Percentiles rank a stretch among this genome's conserved stretches.
Evolutionary conservation across 2,113 vertebrate species (phyloP).

Genomic region (Pogona vitticeps): DNA sequence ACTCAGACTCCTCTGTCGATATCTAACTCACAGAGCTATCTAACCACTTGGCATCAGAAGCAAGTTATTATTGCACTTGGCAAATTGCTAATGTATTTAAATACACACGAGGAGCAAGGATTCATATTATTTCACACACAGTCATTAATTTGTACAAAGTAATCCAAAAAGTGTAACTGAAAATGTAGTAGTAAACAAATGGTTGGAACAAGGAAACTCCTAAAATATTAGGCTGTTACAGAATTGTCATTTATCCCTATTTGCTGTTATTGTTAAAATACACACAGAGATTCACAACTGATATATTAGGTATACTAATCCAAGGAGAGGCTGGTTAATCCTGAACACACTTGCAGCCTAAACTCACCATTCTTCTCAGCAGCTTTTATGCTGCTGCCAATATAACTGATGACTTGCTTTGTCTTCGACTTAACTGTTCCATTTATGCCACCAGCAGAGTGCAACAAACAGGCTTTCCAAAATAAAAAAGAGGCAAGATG

Average conservation of each 20-base stretch:
- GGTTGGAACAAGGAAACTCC: conserved; percentile 47
- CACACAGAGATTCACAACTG: conserved; percentile 36
- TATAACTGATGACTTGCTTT: conserved; percentile 83
- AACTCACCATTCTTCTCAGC: conserved; percentile 93
- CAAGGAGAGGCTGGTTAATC: conserved; percentile 62
- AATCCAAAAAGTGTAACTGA: conserved; percentile 39
- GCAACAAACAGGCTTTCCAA: conserved; percentile 88
- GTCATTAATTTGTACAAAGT: conserved; percentile 66
- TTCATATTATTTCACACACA: conserved; percentile 56
- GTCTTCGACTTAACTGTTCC: conserved; percentile 84
- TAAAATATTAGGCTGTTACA: conserved; percentile 50
- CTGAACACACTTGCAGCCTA: conserved; percentile 66
- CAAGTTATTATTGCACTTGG: conserved; percentile 64
- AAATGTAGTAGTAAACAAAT: conserved; percentile 53
- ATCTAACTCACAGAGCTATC: too few relatives aligned
- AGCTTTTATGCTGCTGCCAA: conserved; percentile 88
- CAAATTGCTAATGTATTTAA: conserved; percentile 53
- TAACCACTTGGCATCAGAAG: conserved; percentile 32
- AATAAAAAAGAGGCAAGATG: conserved; percentile 80
- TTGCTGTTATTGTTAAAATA: conserved; percentile 56
- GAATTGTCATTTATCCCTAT: conserved; percentile 58
- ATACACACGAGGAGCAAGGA: conserved; percentile 48
- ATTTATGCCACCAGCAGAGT: conserved; percentile 83
- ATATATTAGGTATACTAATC: conserved; percentile 54
- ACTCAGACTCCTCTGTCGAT: too few relatives aligned